phyloP scores from a whole-genome alignment of 2,113 vertebrate genomes.

The Toxotes jaculatrix region DNA sequence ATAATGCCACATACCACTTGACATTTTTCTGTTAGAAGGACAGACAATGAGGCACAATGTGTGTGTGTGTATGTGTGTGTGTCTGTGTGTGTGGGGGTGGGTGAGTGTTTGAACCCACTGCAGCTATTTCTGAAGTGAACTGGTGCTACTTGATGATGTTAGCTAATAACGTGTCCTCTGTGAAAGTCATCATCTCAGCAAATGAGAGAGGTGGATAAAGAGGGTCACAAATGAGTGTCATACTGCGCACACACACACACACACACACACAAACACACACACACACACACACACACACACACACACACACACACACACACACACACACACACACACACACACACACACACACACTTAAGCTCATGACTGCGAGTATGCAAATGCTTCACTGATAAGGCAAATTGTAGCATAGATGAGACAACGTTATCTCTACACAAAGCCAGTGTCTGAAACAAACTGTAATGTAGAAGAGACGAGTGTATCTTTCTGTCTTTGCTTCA shows the following conservation, averaged over 20 bases:
- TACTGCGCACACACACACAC: neutral
- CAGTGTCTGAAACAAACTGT: neutral
- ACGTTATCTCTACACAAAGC: conserved; percentile 40
- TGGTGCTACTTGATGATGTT: conserved; percentile 41
- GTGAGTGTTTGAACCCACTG: neutral
- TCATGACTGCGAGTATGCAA: conserved; percentile 7
- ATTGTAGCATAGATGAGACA: neutral
- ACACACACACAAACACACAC: too few relatives aligned
- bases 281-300: neutral
- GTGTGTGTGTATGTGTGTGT: conserved; percentile 30
- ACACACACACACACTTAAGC: neutral
- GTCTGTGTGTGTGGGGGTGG: conserved; percentile 12
- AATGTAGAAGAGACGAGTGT: neutral
- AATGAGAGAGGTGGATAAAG: conserved; percentile 25
- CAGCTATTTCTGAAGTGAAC: conserved; percentile 35
- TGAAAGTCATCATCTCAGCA: conserved; percentile 45
- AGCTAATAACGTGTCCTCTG: conserved; percentile 42
- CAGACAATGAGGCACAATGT: neutral
- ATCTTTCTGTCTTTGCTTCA: neutral
- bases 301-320: too few relatives aligned
- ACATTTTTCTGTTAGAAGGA: conserved; percentile 49
- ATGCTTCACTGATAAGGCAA: conserved; percentile 16
- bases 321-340: too few relatives aligned
- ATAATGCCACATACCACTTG: conserved; percentile 35
- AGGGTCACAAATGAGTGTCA: conserved; percentile 19